A percentile compares a stretch with the other conserved stretches of the same genome.
Evolutionary conservation across 2,888 invertebrate species (phyloP).

Genomic region (Lydus trimaculatus): DNA sequence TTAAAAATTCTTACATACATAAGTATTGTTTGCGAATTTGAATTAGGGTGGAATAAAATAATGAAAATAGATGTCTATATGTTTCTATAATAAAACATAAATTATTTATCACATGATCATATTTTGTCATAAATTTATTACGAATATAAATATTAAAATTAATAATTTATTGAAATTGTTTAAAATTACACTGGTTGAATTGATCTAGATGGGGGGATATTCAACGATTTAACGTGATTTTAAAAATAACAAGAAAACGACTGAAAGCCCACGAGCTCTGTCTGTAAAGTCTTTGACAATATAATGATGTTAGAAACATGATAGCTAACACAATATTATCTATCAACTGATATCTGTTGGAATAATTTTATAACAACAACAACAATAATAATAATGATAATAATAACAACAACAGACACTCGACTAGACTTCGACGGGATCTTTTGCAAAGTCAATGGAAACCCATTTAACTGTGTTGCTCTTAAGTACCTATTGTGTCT

Average conservation of each 20-base stretch:
- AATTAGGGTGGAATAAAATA: background rate
- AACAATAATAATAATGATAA: too few relatives aligned
- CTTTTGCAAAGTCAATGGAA: background rate
- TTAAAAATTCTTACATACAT: too few relatives aligned
- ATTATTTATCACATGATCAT: background rate
- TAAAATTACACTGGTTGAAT: background rate
- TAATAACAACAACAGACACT: background rate
- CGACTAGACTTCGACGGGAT: background rate
- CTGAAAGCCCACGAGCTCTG: background rate
- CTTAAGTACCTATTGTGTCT: background rate
- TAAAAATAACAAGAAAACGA: background rate
- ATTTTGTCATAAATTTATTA: constrained; percentile 1
- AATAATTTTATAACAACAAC: background rate
- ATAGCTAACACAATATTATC: background rate
- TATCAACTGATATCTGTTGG: background rate
- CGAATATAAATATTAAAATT: background rate
- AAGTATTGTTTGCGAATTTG: background rate
- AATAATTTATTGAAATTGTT: background rate
- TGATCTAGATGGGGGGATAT: too few relatives aligned
- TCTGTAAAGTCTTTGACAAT: background rate
- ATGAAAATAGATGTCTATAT: background rate
- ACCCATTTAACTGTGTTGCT: background rate
- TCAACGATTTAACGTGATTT: too few relatives aligned
- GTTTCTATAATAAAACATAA: background rate
- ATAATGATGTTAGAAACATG: background rate